Percentiles rank a stretch among this genome's conserved stretches.
Conservation (phyloP, 1,140 invertebrate genomes). For the Diploscapter pachys region DNA sequence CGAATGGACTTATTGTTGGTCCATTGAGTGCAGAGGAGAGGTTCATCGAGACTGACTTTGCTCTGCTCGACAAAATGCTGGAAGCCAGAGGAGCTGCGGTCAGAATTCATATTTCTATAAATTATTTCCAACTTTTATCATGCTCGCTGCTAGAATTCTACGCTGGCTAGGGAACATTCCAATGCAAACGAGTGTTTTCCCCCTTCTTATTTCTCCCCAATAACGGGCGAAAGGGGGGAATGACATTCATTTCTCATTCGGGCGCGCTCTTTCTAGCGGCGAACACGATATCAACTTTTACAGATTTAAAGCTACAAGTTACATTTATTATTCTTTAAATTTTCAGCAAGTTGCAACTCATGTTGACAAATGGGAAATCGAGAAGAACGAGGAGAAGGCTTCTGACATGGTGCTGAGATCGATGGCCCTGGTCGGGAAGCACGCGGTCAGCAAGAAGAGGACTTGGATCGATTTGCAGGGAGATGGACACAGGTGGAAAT, state of each 20-base stretch:
- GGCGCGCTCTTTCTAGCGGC: too few relatives aligned
- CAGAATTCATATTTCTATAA: too few relatives aligned
- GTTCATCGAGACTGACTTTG: constrained; percentile 86
- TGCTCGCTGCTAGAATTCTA: too few relatives aligned
- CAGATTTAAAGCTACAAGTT: too few relatives aligned
- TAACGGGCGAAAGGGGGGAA: too few relatives aligned
- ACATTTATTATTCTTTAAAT: background rate
- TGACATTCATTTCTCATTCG: too few relatives aligned
- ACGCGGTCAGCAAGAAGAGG: constrained; percentile 57
- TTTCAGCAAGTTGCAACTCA: constrained; percentile 34
- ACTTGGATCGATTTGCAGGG: constrained; percentile 58
- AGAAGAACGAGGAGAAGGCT: constrained; percentile 42
- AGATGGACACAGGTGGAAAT: constrained; percentile 59
- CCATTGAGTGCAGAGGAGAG: constrained; percentile 73
- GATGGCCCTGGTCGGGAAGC: constrained; percentile 60
- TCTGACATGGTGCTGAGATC: constrained; percentile 65
- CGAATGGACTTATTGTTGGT: constrained; percentile 85
- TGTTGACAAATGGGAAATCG: constrained; percentile 49
- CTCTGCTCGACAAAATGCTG: constrained; percentile 78
- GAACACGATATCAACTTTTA: too few relatives aligned
- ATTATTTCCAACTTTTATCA: too few relatives aligned
- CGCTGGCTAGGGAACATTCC: too few relatives aligned
- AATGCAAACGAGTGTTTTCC: too few relatives aligned
- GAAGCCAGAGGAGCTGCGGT: constrained; percentile 40
- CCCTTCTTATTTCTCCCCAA: too few relatives aligned